Evolutionary conservation across 2,888 invertebrate species (phyloP).

Genomic region (Oasisia sp.): DNA sequence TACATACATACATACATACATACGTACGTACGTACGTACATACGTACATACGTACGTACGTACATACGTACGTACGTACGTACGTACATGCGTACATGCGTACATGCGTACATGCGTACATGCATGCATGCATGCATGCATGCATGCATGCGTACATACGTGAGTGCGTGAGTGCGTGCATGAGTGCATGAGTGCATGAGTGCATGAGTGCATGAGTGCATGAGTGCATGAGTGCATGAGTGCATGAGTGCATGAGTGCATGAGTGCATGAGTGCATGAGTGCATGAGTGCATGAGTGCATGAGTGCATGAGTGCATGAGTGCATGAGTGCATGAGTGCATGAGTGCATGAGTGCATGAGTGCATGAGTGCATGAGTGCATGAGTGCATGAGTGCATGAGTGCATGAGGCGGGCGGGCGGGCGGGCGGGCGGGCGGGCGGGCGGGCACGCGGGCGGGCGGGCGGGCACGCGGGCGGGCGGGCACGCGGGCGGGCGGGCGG

Average conservation of each 20-base stretch:
- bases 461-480: too few relatives aligned
- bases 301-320: not conserved
- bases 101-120: slow-evolving; percentile 14
- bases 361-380: not conserved
- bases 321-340: too few relatives aligned
- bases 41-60: not conserved
- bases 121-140: slow-evolving; percentile 7
- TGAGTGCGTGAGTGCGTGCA: not conserved
- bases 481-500: too few relatives aligned
- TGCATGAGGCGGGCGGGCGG: not conserved
- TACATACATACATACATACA: not conserved
- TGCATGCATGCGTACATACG: not conserved
- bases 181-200: too few relatives aligned
- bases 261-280: not conserved
- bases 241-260: not conserved
- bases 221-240: not conserved
- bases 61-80: too few relatives aligned
- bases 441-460: not conserved
- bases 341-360: not conserved
- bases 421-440: not conserved
- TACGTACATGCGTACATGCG: not conserved
- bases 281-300: not conserved
- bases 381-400: not conserved
- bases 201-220: not conserved
- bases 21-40: not conserved